These are phyloP conservation scores for Parus major DNA, from an alignment of 2,113 vertebrate species.

Conservation along the genomic window DNA sequence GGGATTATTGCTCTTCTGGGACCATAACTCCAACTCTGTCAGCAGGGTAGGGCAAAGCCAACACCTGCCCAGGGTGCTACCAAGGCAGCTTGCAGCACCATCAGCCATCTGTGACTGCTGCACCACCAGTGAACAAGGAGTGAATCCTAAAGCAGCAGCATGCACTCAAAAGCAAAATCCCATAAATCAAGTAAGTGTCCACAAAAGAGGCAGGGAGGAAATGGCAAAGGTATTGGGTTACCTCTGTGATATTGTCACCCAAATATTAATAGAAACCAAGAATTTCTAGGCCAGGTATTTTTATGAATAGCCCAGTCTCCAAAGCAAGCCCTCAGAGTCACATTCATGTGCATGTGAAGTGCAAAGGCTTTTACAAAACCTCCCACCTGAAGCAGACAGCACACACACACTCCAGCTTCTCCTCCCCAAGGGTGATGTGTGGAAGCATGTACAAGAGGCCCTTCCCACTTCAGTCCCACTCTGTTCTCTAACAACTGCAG, in stretches of 20 bases:
- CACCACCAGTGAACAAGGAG: not conserved
- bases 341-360: not conserved
- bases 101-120: not conserved
- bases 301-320: not conserved
- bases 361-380: not conserved
- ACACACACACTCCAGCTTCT: rapidly evolving
- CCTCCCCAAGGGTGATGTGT: rapidly evolving
- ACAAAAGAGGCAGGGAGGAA: not conserved
- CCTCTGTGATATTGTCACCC: not conserved
- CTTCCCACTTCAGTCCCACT: not conserved
- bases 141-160: not conserved
- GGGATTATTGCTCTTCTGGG: not conserved
- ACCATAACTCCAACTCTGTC: not conserved
- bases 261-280: not conserved
- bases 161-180: not conserved
- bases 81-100: not conserved
- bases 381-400: rapidly evolving
- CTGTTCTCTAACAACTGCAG: not conserved
- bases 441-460: not conserved
- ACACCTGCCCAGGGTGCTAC: rapidly evolving
- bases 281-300: not conserved
- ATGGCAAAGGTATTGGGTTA: not conserved
- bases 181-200: not conserved
- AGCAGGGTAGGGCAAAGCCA: not conserved
- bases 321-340: not conserved